Percentiles rank a stretch among this genome's conserved stretches.
Conservation (phyloP, 2,113 vertebrate species). For the Trachemys scripta region DNA sequence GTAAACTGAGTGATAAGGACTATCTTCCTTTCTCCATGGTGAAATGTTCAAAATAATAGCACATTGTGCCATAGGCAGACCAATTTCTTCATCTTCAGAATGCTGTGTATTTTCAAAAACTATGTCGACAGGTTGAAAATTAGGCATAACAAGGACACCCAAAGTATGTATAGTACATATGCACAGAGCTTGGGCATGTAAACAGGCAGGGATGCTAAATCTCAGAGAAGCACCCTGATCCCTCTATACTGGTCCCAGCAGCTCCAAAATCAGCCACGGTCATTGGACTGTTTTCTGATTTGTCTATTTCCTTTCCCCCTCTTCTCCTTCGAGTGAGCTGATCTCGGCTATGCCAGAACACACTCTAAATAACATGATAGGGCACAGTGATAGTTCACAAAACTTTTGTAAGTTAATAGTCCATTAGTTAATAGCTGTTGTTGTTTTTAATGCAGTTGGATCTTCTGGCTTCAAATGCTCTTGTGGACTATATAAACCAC, state of each 20-base stretch:
- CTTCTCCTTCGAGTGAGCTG: accelerated
- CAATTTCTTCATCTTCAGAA: not conserved
- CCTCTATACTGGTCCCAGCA: not conserved
- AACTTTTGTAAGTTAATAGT: not conserved
- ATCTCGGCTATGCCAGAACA: not conserved
- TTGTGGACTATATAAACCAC: conserved; percentile 17
- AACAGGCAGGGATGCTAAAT: not conserved
- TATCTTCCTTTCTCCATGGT: not conserved
- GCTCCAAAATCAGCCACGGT: not conserved
- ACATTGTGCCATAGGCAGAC: not conserved
- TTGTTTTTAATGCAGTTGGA: not conserved
- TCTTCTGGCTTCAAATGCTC: not conserved
- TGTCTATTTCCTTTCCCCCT: not conserved
- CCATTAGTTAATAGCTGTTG: not conserved
- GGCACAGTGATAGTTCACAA: not conserved
- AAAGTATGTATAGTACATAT: not conserved
- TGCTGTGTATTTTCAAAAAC: not conserved
- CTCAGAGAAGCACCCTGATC: not conserved
- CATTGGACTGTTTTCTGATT: not conserved
- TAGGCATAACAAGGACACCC: not conserved
- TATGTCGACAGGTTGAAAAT: not conserved
- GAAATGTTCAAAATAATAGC: not conserved
- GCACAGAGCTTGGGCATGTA: accelerated
- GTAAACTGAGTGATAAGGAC: not conserved
- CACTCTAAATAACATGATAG: not conserved